phyloP scores from a whole-genome alignment of 2,888 invertebrate genomes.

The Synergus umbraculus region DNA sequence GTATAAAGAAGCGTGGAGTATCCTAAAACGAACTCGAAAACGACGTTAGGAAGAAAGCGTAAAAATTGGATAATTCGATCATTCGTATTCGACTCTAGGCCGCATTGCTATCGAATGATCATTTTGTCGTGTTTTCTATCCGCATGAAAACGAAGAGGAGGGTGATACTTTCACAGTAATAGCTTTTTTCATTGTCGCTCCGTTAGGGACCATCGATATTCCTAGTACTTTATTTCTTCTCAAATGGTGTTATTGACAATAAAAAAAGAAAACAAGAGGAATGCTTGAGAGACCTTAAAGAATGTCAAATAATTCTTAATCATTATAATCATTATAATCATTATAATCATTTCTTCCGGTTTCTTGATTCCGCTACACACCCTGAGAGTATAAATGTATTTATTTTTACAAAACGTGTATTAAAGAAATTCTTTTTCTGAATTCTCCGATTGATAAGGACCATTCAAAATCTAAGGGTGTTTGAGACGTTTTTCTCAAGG shows the following conservation, averaged over 20 bases:
- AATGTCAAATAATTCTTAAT: too few species aligned
- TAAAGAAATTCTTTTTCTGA: too few species aligned
- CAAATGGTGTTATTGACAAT: conserved; percentile 4
- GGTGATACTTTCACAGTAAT: conserved; percentile 7
- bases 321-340: too few species aligned
- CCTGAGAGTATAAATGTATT: too few species aligned
- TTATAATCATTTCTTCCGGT: too few species aligned
- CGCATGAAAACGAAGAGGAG: neutral
- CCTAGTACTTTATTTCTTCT: neutral
- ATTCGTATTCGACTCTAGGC: conserved; percentile 67
- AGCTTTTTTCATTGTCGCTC: neutral
- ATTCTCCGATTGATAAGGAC: neutral
- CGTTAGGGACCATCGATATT: neutral
- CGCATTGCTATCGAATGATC: neutral
- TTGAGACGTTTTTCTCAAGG: conserved; percentile 2
- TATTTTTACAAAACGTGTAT: too few species aligned
- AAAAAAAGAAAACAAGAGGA: neutral
- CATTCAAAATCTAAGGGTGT: neutral
- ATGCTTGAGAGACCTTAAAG: neutral
- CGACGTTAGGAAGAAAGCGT: conserved; percentile 31
- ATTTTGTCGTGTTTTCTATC: neutral
- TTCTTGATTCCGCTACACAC: too few species aligned
- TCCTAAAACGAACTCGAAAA: conserved; percentile 57
- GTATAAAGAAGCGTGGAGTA: neutral
- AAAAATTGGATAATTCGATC: conserved; percentile 71